A percentile compares a stretch with the other conserved stretches of the same genome.
These are phyloP conservation scores for Coboldia fuscipes DNA, from an alignment of 1,140 invertebrate genomes.

Conservation along the genomic window DNA sequence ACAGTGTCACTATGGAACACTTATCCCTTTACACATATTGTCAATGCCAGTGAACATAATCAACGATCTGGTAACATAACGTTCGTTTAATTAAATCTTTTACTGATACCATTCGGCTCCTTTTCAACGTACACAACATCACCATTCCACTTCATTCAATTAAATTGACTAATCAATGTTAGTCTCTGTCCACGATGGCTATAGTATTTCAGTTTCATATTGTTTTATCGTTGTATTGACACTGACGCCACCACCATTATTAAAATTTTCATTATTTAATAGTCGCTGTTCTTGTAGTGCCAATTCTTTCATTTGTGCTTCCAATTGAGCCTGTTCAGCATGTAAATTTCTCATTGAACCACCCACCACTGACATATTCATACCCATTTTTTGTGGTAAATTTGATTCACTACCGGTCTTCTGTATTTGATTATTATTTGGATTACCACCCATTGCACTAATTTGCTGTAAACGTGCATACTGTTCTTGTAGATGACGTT, in stretches of 20 bases:
- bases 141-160: too few species aligned
- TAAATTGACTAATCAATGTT: slow-evolving; percentile 19
- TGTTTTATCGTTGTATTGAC: slow-evolving; percentile 33
- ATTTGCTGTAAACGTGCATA: slow-evolving; percentile 68
- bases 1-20: too few species aligned
- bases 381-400: slow-evolving; percentile 60
- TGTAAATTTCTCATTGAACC: slow-evolving; percentile 39
- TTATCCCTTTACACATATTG: too few species aligned
- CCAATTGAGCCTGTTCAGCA: slow-evolving; percentile 12
- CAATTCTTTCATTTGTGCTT: slow-evolving; percentile 10
- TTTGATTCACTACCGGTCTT: slow-evolving; percentile 81
- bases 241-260: slow-evolving; percentile 7
- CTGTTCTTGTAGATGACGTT: slow-evolving; percentile 69
- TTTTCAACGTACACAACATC: too few species aligned
- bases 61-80: too few species aligned
- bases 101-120: too few species aligned
- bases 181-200: slow-evolving; percentile 20
- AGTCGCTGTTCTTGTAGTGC: slow-evolving; percentile 1
- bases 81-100: too few species aligned
- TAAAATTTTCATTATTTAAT: slow-evolving; percentile 9
- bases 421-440: slow-evolving; percentile 42
- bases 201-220: slow-evolving; percentile 80
- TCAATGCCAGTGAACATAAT: too few species aligned
- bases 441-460: slow-evolving; percentile 44
- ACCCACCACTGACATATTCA: slow-evolving; percentile 34